Base-by-base conservation (phyloP, 1,140 invertebrate species). In the Belonocnema kinseyi region DNA sequence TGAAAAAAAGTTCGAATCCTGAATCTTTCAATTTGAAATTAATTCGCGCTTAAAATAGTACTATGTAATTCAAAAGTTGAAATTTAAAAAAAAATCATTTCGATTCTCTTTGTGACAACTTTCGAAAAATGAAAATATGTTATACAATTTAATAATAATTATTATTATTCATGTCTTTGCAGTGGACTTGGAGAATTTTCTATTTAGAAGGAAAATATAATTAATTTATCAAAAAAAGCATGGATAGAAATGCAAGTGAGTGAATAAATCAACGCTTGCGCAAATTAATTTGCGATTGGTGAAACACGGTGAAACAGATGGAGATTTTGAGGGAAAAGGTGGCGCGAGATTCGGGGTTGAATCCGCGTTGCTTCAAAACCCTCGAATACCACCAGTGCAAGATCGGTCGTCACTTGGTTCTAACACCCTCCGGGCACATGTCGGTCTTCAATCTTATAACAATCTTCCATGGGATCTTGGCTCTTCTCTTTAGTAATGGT, bases 261-360 rank as follows among this genome's bases (percentile, higher is more conserved):
- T 1, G 17, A 17, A 10, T 54, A 66, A 66, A 10, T 21, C 58
- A 80, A 81, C 84, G 84, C 83, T 76, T 85, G 84, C 84, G 83
- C 83, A 58, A 82, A 72, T 81, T 82, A 80, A 53, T 80, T 83
- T 79, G 33, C 56, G 71, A 78, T 78, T 46, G 40, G 76, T 17
- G 75, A 75, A 70, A 50, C 16, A 19, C 66, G 21, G 13, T 26
- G 26, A 33, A 66, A 66, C 58, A 12, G 11, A 66, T 66, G 58
- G 21, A 66, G 58, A 66, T 66, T 66, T 66, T 66, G 26, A 66
- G 58, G 76, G 82, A 80, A 82, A 82, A 82, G 78, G 73, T 83
- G 79, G 82, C 81, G 82, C 80, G 83, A 75, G 82, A 77, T 85
- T 83, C 77, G 77, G 80, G 82, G 77, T 66, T 80, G 83, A 85